Evolutionary conservation across 2,113 vertebrate genomes (phyloP).

Genomic region (Tenrec ecaudatus): DNA sequence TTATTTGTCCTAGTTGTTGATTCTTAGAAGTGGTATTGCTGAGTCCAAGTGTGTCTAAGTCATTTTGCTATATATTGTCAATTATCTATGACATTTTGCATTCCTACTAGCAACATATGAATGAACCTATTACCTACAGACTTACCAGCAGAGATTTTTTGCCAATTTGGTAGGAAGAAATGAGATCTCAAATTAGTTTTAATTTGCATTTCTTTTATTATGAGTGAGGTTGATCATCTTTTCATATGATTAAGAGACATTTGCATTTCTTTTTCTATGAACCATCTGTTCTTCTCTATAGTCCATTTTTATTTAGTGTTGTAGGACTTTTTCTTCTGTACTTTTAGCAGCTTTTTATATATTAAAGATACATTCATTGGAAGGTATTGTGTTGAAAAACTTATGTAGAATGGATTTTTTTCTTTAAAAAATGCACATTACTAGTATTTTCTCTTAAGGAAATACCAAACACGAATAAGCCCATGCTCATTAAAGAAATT

Average conservation of each 20-base stretch:
- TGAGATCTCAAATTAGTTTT: background rate
- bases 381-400: constrained; percentile 35
- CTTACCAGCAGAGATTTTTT: background rate
- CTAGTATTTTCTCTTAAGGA: constrained; percentile 43
- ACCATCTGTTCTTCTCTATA: background rate
- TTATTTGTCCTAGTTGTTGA: background rate
- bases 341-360: constrained; percentile 53
- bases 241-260: background rate
- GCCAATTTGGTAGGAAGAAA: background rate
- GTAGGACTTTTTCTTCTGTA: constrained; percentile 36
- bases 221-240: background rate
- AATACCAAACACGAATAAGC: constrained; percentile 42
- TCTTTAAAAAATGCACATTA: constrained; percentile 34
- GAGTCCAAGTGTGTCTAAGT: background rate
- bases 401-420: constrained; percentile 38
- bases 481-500: constrained; percentile 34
- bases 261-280: background rate
- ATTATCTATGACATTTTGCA: background rate
- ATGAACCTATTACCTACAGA: background rate
- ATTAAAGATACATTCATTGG: constrained; percentile 2
- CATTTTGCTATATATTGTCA: background rate
- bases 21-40: background rate
- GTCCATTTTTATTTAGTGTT: constrained; percentile 32
- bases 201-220: background rate
- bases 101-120: background rate